Percentiles rank a stretch among this genome's conserved stretches.
Conservation (phyloP, 2,888 invertebrate genomes). For the Eustalomyia histrio region DNA sequence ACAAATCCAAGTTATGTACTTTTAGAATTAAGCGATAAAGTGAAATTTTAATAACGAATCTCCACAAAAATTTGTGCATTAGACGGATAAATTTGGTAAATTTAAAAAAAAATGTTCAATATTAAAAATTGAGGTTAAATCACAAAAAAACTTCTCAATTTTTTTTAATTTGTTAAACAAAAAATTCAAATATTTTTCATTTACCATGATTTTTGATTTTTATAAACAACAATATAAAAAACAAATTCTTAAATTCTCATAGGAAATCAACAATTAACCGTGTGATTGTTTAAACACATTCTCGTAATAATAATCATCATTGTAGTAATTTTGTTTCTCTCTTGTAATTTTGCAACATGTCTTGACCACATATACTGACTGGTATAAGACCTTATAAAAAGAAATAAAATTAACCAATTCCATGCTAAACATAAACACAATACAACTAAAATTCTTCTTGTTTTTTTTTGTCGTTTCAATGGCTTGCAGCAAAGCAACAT, state of each 20-base stretch:
- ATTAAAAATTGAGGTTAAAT: too few relatives aligned
- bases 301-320: constrained; percentile 11
- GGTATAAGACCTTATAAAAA: neutral
- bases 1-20: too few relatives aligned
- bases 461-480: neutral
- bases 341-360: constrained; percentile 4
- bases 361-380: constrained; percentile 38
- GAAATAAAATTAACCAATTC: constrained; percentile 19
- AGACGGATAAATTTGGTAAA: too few relatives aligned
- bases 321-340: constrained; percentile 5
- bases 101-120: too few relatives aligned
- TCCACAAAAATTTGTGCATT: too few relatives aligned
- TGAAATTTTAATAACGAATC: too few relatives aligned
- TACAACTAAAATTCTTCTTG: constrained; percentile 6
- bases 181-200: neutral
- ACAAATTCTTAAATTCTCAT: constrained; percentile 28
- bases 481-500: constrained; percentile 12
- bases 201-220: neutral
- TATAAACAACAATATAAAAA: too few relatives aligned
- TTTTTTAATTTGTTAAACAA: neutral
- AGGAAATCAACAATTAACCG: constrained; percentile 58
- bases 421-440: constrained; percentile 21
- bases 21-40: too few relatives aligned
- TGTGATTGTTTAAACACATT: constrained; percentile 50
- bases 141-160: neutral